Conservation (phyloP, 2,113 vertebrate genomes). For the Ranitomeya imitator region DNA sequence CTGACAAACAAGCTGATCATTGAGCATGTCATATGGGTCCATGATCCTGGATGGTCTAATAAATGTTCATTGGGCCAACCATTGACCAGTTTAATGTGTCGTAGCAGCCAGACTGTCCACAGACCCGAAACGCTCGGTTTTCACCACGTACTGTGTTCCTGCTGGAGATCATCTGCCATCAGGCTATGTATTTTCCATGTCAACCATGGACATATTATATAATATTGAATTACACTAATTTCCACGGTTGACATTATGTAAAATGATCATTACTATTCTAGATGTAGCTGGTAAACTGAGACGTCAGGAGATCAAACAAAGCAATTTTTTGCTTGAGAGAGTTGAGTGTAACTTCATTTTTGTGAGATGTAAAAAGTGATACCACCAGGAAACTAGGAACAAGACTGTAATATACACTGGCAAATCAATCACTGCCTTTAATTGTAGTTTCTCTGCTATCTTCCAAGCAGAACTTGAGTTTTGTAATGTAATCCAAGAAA, state of each 20-base stretch:
- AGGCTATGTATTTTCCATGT: too few species aligned
- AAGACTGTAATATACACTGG: neutral
- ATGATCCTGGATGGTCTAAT: too few species aligned
- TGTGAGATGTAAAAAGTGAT: neutral
- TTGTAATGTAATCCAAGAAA: neutral
- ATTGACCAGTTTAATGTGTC: too few species aligned
- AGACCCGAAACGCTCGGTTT: too few species aligned
- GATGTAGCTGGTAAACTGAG: neutral
- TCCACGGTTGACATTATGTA: neutral
- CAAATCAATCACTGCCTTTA: neutral
- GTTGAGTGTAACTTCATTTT: neutral
- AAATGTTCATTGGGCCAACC: too few species aligned
- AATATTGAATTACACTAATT: neutral
- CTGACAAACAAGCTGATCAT: too few species aligned
- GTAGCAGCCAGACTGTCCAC: too few species aligned
- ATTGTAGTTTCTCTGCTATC: conserved; percentile 9
- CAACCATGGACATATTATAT: neutral
- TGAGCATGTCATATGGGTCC: too few species aligned
- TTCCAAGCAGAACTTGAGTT: conserved; percentile 5
- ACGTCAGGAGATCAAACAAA: neutral
- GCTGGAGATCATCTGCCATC: too few species aligned
- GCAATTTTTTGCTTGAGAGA: too few species aligned
- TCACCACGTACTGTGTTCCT: too few species aligned
- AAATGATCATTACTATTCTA: neutral
- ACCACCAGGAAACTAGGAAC: neutral